phyloP scores from a whole-genome alignment of 2,888 invertebrate species.

The Chalcosyrphus nemorum region DNA sequence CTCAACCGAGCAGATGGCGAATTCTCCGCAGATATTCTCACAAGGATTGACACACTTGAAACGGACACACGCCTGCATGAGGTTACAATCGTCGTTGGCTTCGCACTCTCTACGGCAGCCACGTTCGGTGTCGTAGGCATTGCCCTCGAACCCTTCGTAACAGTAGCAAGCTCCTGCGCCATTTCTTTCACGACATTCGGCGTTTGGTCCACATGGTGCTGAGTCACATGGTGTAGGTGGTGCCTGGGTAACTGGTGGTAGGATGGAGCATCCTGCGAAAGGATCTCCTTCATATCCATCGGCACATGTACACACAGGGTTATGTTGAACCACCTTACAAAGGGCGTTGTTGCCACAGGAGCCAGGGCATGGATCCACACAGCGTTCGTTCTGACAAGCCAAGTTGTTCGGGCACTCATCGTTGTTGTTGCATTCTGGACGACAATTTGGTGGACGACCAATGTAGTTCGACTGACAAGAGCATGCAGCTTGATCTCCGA shows the following conservation, averaged over 20 bases:
- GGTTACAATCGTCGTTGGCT: conserved; percentile 88
- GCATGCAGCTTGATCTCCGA: conserved; percentile 92
- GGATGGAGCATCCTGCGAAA: conserved; percentile 83
- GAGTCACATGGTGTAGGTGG: conserved; percentile 87
- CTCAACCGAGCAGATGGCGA: conserved; percentile 90
- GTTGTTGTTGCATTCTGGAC: conserved; percentile 91
- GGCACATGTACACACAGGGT: conserved; percentile 90
- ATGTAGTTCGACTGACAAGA: conserved; percentile 91
- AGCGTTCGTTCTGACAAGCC: conserved; percentile 91
- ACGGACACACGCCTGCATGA: conserved; percentile 88
- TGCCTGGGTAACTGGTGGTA: conserved; percentile 83
- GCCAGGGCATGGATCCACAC: conserved; percentile 92
- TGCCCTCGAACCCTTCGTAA: conserved; percentile 89
- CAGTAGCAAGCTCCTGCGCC: conserved; percentile 94
- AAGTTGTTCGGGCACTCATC: conserved; percentile 92
- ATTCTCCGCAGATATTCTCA: conserved; percentile 90
- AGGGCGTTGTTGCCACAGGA: conserved; percentile 90
- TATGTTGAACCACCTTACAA: conserved; percentile 93
- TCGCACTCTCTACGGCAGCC: conserved; percentile 91
- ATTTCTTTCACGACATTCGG: conserved; percentile 91
- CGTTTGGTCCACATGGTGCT: conserved; percentile 93
- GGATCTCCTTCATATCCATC: conserved; percentile 93
- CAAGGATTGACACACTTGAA: conserved; percentile 94
- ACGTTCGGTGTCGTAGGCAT: conserved; percentile 88
- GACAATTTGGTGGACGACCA: conserved; percentile 92